Evolutionary conservation across 2,113 vertebrate species (phyloP), one percentile per base, ranked within the genome.

Genomic region (Nothocercus julius): DNA sequence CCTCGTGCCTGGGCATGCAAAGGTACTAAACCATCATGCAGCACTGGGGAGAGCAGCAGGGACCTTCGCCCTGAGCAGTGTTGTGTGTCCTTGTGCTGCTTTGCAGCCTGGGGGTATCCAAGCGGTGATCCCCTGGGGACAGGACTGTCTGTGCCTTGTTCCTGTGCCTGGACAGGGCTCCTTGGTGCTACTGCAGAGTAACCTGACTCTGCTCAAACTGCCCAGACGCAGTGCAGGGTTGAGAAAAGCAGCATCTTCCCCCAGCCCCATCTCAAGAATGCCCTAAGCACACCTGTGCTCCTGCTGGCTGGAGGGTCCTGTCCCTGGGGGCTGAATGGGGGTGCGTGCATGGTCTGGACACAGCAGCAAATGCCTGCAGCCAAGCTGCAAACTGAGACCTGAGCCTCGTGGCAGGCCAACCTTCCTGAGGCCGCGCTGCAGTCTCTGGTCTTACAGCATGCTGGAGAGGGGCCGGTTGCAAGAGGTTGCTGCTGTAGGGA

Each of bases 291-390:
- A 15, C 11, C 11, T 0, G 3, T 32, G 40, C 59, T 5, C 20
- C 40, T 51, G 47, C 59, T 42, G 63, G 45, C 59, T 36, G 53
- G 32, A 77, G 27, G 32, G 45, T 36, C n/a, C n/a, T 24, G 20
- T 22, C 59, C 68, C 9, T 3, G 0, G 0, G 47, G 36, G n/a
- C 58, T 21, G 3, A 0, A 19, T 49, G 45, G 1, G 6, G 63
- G 22, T 38, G 36, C 47, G 44, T 8, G 5, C 17, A 40, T 27
- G 36, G 34, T 27, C 17, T 38, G 49, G 34, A 49, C 18, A 30
- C 14, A 17, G 62, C 62, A 28, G 61, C 59, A 36, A 58, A 10
- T 30, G 16, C 5, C 28, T 10, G 9, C 22, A 24, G 61, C 47
- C 68, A 69, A 56, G 54, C 54, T 56, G 28, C 62, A 40, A 27